Conservation (phyloP, 2,888 invertebrate species). For the Penaeus monodon region DNA sequence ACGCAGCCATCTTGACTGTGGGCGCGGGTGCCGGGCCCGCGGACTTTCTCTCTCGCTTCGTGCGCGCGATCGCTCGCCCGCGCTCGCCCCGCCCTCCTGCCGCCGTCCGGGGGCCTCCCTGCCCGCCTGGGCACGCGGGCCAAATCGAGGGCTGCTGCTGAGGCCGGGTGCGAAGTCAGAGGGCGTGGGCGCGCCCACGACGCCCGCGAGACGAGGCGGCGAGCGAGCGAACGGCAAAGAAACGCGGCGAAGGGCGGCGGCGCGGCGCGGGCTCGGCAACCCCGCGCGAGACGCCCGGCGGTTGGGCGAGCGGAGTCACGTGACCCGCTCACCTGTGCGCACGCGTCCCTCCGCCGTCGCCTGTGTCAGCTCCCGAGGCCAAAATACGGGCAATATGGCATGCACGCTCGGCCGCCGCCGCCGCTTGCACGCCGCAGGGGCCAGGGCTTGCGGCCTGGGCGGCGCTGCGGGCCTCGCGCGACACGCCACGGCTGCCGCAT, state of each 20-base stretch:
- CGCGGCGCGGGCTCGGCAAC: background rate
- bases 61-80: background rate
- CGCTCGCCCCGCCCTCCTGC: too few species aligned
- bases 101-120: too few species aligned
- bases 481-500: background rate
- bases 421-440: background rate
- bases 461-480: background rate
- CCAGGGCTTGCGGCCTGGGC: background rate
- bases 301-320: conserved; percentile 41
- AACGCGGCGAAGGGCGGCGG: background rate
- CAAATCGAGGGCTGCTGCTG: too few species aligned
- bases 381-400: background rate
- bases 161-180: too few species aligned
- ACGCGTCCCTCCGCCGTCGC: conserved; percentile 38
- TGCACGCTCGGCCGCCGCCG: background rate
- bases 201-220: too few species aligned
- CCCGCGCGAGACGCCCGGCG: conserved; percentile 3
- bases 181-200: too few species aligned
- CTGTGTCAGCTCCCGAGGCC: conserved; percentile 28
- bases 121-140: too few species aligned
- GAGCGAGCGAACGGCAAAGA: conserved; percentile 8
- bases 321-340: conserved; percentile 57
- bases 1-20: conserved; percentile 63
- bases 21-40: conserved; percentile 51
- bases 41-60: conserved; percentile 1